Base-by-base conservation (phyloP, 2,888 invertebrate species). In the Nomada lathburiana region DNA sequence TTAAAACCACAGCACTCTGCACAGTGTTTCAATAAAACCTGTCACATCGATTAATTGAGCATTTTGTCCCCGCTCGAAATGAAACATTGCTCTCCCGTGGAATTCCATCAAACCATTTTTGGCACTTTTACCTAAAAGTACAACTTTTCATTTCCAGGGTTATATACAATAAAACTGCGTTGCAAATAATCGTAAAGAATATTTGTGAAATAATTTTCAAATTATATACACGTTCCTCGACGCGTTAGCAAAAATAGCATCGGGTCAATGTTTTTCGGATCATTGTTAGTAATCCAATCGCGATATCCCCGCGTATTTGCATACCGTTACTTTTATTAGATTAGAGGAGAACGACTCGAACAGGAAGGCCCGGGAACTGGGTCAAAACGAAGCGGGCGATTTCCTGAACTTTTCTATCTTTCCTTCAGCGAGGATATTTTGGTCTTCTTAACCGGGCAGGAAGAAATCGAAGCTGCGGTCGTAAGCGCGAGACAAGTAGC, bases 381-480 rank as follows among this genome's bases (percentile, higher is more conserved):
- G 71, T 78, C 62, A 18, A 11, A 57, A 23, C 44, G 62, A 62
- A 79, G 59, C 44, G 2, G 52, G 50, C 67, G 26, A 80, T 80
- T 23, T 68, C 36, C n/a, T 60, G 50, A 69, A 80, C 73, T 74
- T 86, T 89, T 87, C 78, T 65, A n/a, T 74, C 20, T 67, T 42
- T 18, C 53, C 47, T 23, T 7, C 93, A 98, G 97, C 91, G 96
- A 98, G 88, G 98, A 98, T 93, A 97, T 99, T 87, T 95, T 99
- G 72, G 97, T 98, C 55, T 99, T 99, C 94, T 94, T 99, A 76
- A 99, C 99, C 65, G 99, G 99, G 0, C 98, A 99, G 94, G 99
- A 99, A 94, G 99, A 99, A 95, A 99, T 99, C 85, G 98, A 99
- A 94, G 95, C 96, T n/a, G 95, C 97, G 85, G 96, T 96, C 82